phyloP scores from a whole-genome alignment of 2,797 vertebrate genomes.

The Heteromormyrus szaboi region DNA sequence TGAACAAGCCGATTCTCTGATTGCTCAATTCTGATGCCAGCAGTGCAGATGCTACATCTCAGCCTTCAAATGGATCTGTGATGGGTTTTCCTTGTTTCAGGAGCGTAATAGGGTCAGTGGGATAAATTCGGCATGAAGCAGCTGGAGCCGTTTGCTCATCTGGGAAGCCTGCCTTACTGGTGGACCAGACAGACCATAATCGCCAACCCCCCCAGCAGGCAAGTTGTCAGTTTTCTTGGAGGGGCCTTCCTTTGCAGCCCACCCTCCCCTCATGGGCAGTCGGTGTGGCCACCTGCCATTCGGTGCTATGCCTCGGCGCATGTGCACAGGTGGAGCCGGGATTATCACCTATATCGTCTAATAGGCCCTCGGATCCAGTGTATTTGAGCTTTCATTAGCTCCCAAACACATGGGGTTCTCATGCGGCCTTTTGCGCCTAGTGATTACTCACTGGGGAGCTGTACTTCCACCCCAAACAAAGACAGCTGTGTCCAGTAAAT shows the following conservation, averaged over 20 bases:
- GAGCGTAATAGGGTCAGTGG: conserved; percentile 33
- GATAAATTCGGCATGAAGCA: conserved; percentile 32
- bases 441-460: conserved; percentile 11
- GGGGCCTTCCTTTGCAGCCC: background rate
- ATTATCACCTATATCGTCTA: conserved; percentile 1
- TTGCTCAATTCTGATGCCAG: background rate
- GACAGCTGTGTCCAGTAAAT: conserved; percentile 5
- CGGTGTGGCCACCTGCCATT: background rate
- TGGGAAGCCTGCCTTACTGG: conserved; percentile 8
- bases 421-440: background rate
- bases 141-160: conserved; percentile 21
- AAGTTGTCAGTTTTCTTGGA: background rate
- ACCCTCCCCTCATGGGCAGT: background rate
- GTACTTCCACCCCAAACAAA: background rate
- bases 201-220: background rate
- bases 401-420: background rate
- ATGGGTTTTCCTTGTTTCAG: conserved; percentile 9
- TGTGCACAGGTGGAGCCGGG: background rate
- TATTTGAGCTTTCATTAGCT: conserved; percentile 25
- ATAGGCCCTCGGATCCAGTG: conserved; percentile 1
- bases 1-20: background rate
- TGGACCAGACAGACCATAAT: conserved; percentile 15
- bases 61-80: conserved; percentile 32
- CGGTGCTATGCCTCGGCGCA: background rate
- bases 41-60: conserved; percentile 4